phyloP scores from a whole-genome alignment of 2,113 vertebrate genomes.

The Montifringilla adamsi region DNA sequence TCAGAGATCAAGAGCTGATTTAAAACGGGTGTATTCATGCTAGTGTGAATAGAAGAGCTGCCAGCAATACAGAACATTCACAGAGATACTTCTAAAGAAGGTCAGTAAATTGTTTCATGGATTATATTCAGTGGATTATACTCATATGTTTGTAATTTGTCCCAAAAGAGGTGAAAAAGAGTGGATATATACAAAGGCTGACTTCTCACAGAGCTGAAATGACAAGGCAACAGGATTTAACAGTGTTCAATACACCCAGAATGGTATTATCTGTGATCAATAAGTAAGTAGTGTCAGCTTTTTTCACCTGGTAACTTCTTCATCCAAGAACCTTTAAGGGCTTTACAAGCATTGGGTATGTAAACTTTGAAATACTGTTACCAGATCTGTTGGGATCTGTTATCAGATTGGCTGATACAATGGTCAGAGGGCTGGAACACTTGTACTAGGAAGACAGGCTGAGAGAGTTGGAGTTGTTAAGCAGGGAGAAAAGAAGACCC shows the following conservation, averaged over 20 bases:
- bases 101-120: constrained; percentile 7
- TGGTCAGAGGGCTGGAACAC: background rate
- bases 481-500: background rate
- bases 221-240: background rate
- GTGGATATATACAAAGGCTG: background rate
- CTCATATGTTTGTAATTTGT: constrained; percentile 24
- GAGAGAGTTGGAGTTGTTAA: background rate
- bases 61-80: background rate
- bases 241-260: background rate
- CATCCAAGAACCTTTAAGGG: background rate
- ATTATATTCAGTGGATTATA: background rate
- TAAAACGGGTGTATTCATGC: background rate
- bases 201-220: background rate
- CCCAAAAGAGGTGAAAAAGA: constrained; percentile 2
- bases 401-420: background rate
- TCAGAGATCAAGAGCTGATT: constrained; percentile 35
- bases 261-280: background rate
- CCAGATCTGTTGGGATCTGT: background rate
- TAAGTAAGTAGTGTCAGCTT: background rate
- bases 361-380: background rate
- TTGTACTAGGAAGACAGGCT: background rate
- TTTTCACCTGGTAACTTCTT: background rate
- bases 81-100: constrained; percentile 18
- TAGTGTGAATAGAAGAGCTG: constrained; percentile 1
- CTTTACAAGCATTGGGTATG: background rate